Conservation (phyloP, 2,797 vertebrate genomes). For the Myotis findleyi region DNA sequence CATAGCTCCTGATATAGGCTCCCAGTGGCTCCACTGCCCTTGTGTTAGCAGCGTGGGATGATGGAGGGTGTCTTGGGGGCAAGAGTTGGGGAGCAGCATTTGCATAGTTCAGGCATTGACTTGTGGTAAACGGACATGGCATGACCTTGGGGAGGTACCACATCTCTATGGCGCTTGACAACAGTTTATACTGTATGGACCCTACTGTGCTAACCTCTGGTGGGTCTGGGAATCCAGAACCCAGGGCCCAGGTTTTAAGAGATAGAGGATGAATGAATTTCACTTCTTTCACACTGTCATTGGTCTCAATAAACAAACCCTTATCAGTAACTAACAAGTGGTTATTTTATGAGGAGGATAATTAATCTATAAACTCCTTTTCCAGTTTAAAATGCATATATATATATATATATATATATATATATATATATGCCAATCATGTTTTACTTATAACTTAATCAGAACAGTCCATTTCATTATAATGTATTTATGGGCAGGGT, state of each 20-base stretch:
- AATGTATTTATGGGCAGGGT: conserved; percentile 7
- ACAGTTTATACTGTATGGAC: background rate
- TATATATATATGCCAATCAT: background rate
- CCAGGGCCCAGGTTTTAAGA: background rate
- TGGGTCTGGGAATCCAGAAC: background rate
- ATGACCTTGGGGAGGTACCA: background rate
- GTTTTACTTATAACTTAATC: conserved; percentile 57
- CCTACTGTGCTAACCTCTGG: background rate
- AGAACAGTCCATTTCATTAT: conserved; percentile 50
- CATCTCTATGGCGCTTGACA: background rate
- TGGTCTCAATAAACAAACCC: conserved; percentile 6
- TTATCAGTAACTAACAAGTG: conserved; percentile 11
- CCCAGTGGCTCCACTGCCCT: background rate
- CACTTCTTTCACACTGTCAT: background rate
- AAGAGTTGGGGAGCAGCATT: background rate
- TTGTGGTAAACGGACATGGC: background rate
- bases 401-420: background rate
- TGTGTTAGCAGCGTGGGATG: background rate
- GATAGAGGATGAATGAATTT: background rate
- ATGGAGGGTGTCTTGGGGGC: background rate
- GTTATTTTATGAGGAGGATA: conserved; percentile 29
- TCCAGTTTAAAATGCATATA: background rate
- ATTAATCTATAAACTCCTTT: conserved; percentile 15
- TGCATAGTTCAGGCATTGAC: background rate
- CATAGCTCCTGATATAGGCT: background rate